Conservation (phyloP, 2,113 vertebrate genomes). For the Callithrix jacchus region DNA sequence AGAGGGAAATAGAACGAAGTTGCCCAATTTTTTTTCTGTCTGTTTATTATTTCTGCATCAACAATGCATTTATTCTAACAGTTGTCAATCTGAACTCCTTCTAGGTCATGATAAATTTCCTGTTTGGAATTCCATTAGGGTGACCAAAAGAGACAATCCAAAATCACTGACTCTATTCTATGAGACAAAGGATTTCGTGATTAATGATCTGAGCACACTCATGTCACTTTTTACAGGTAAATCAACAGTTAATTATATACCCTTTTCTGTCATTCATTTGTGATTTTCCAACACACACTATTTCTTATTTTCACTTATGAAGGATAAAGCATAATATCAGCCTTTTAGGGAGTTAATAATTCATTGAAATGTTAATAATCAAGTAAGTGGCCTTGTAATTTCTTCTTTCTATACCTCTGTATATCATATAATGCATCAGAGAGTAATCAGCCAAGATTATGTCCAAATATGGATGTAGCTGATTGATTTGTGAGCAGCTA, state of each 20-base stretch:
- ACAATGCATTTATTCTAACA: not conserved
- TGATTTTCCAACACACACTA: not conserved
- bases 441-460: not conserved
- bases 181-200: not conserved
- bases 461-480: not conserved
- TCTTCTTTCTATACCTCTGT: not conserved
- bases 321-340: not conserved
- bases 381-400: not conserved
- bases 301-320: not conserved
- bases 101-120: not conserved
- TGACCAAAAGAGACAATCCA: not conserved
- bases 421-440: not conserved
- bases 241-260: not conserved
- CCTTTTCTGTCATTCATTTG: not conserved
- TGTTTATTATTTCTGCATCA: not conserved
- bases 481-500: not conserved
- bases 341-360: not conserved
- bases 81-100: not conserved
- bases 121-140: conserved; percentile 18
- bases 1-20: not conserved
- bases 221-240: not conserved
- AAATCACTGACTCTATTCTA: not conserved
- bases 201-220: not conserved
- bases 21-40: not conserved
- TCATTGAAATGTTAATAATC: not conserved